Evolutionary conservation across 2,888 invertebrate genomes (phyloP).

Genomic region (Drosophila histrio): DNA sequence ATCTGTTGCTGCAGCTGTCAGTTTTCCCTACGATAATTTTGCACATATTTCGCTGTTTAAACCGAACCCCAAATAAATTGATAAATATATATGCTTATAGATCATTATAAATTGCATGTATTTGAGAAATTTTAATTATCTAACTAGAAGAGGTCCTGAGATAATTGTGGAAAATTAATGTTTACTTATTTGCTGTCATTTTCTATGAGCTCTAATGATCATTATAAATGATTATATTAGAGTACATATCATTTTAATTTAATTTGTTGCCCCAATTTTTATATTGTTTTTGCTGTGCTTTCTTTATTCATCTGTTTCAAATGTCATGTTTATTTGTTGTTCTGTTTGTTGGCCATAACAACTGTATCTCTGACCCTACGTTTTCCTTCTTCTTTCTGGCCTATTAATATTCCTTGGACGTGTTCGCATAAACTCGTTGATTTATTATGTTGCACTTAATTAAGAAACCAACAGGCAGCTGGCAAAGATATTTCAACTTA

Average conservation of each 20-base stretch:
- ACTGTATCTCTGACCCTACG: not conserved
- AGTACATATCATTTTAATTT: slow-evolving; percentile 48
- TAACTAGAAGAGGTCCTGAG: slow-evolving; percentile 5
- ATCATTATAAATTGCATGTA: not conserved
- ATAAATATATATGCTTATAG: not conserved
- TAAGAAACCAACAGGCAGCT: slow-evolving; percentile 31
- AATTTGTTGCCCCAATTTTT: slow-evolving; percentile 4
- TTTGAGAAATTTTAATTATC: not conserved
- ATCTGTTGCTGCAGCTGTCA: slow-evolving; percentile 38
- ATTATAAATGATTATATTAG: slow-evolving; percentile 31
- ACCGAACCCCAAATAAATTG: not conserved
- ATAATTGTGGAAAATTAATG: not conserved
- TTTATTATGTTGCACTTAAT: slow-evolving; percentile 64
- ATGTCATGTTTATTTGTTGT: slow-evolving; percentile 64
- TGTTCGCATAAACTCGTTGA: slow-evolving; percentile 50
- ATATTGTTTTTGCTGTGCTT: slow-evolving; percentile 1
- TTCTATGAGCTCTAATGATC: slow-evolving; percentile 27
- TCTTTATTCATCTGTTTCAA: slow-evolving; percentile 28
- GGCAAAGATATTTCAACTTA: slow-evolving; percentile 12
- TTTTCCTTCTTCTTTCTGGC: slow-evolving; percentile 27
- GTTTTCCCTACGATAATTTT: slow-evolving; percentile 3
- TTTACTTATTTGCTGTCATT: not conserved
- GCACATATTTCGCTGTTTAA: not conserved
- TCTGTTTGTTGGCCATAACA: slow-evolving; percentile 21
- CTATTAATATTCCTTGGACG: slow-evolving; percentile 65